Conservation (phyloP, 1,140 invertebrate species). For the Drosophila tropicalis region DNA sequence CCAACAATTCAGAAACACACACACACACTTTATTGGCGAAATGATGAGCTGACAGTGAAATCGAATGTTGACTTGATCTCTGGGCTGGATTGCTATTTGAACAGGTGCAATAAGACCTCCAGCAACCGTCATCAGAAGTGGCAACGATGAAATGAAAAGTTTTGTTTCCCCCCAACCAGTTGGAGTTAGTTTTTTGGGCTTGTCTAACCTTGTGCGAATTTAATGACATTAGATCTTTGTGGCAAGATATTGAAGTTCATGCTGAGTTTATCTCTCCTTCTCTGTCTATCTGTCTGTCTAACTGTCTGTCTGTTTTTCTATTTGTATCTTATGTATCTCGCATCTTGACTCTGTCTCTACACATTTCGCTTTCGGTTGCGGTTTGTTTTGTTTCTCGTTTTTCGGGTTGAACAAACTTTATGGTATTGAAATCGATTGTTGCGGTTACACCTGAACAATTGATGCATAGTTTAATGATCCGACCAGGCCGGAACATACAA, state of each 20-base stretch:
- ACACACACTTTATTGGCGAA: not conserved
- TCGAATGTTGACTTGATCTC: conserved; percentile 35
- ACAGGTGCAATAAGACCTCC: conserved; percentile 57
- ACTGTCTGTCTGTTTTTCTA: not conserved
- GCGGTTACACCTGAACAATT: conserved; percentile 28
- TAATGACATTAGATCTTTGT: conserved; percentile 69
- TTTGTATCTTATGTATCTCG: conserved; percentile 19
- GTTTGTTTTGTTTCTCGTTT: conserved; percentile 54
- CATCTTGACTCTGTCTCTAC: conserved; percentile 13
- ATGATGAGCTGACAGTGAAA: conserved; percentile 42
- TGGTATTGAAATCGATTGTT: conserved; percentile 23
- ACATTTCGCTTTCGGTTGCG: conserved; percentile 65
- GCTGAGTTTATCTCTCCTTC: conserved; percentile 3
- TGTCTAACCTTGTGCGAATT: conserved; percentile 66
- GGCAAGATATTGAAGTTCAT: conserved; percentile 47
- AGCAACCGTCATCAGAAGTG: conserved; percentile 11
- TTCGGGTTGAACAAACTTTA: conserved; percentile 26
- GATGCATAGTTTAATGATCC: not conserved
- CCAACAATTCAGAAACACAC: not conserved
- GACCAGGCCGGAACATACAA: not conserved
- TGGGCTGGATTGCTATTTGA: conserved; percentile 8
- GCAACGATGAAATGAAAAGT: not conserved
- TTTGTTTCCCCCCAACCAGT: not conserved
- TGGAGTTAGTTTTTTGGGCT: conserved; percentile 21
- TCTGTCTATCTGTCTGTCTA: not conserved